These are phyloP conservation scores for Lycophotia porphyrea DNA, from an alignment of 2,888 invertebrate genomes.

Conservation along the genomic window DNA sequence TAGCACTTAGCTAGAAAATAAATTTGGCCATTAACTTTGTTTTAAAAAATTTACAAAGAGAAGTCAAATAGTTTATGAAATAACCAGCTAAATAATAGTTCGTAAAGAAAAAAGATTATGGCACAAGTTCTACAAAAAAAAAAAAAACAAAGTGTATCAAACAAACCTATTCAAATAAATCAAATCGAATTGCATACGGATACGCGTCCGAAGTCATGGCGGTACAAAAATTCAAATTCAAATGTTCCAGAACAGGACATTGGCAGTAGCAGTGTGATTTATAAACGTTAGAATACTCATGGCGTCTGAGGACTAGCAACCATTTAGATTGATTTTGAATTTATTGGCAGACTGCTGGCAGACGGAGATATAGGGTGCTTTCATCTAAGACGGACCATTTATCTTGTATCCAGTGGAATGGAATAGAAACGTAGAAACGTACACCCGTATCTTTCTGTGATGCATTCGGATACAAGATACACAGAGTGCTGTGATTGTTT, in stretches of 20 bases:
- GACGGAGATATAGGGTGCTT: constrained; percentile 71
- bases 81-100: not conserved
- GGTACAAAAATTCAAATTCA: constrained; percentile 54
- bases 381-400: constrained; percentile 83
- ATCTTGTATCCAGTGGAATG: constrained; percentile 73
- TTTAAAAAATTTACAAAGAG: not conserved
- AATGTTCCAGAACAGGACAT: constrained; percentile 54
- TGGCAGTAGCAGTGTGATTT: constrained; percentile 62
- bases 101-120: not conserved
- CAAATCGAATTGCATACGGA: constrained; percentile 51
- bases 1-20: not conserved
- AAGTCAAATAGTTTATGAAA: not conserved
- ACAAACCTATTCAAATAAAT: constrained; percentile 38
- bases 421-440: constrained; percentile 56
- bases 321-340: constrained; percentile 85
- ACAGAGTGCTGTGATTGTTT: constrained; percentile 38
- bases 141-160: constrained; percentile 18
- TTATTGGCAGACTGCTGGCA: constrained; percentile 84
- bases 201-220: constrained; percentile 33
- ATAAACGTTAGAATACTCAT: constrained; percentile 62
- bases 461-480: constrained; percentile 55
- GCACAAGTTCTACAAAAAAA: constrained; percentile 19
- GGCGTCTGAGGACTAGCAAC: constrained; percentile 62
- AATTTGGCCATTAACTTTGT: not conserved
- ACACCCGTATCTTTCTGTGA: constrained; percentile 57